These are phyloP conservation scores for Thaleichthys pacificus DNA, from an alignment of 2,797 vertebrate species.

Conservation along the genomic window DNA sequence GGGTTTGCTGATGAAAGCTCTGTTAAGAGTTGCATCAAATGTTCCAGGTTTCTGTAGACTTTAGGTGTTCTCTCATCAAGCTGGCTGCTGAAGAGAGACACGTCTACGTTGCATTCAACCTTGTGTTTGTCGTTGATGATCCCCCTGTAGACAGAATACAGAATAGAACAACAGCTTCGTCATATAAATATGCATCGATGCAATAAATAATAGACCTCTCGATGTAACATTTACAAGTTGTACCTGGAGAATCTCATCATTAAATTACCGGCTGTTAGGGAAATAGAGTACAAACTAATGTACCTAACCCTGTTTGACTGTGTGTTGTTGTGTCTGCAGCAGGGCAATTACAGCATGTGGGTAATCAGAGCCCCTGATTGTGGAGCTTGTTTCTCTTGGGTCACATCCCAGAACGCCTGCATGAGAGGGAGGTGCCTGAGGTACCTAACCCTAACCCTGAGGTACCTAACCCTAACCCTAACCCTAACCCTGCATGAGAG, in stretches of 20 bases:
- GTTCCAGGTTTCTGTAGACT: not conserved
- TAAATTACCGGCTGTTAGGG: slow-evolving; percentile 23
- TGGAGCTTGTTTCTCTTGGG: slow-evolving; percentile 38
- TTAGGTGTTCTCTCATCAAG: not conserved
- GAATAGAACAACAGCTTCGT: not conserved
- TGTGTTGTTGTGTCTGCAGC: slow-evolving; percentile 38
- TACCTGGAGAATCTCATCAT: slow-evolving; percentile 34
- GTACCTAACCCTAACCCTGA: too few relatives aligned
- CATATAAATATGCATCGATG: not conserved
- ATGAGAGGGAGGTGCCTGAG: slow-evolving; percentile 24
- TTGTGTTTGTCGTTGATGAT: not conserved
- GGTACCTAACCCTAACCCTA: too few relatives aligned
- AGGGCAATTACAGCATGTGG: slow-evolving; percentile 40
- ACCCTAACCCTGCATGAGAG: slow-evolving; percentile 47
- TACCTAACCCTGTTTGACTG: slow-evolving; percentile 14
- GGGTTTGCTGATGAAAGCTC: slow-evolving; percentile 48
- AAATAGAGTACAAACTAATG: slow-evolving; percentile 26
- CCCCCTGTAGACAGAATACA: not conserved
- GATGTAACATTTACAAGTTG: not conserved
- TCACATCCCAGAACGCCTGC: slow-evolving; percentile 44
- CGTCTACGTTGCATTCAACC: not conserved
- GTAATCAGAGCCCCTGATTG: slow-evolving; percentile 54
- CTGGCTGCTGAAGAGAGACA: not conserved
- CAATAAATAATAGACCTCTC: not conserved
- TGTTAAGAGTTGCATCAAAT: slow-evolving; percentile 26